Base-by-base conservation (phyloP, 2,888 invertebrate genomes). In the Nemotelus pantherinus region DNA sequence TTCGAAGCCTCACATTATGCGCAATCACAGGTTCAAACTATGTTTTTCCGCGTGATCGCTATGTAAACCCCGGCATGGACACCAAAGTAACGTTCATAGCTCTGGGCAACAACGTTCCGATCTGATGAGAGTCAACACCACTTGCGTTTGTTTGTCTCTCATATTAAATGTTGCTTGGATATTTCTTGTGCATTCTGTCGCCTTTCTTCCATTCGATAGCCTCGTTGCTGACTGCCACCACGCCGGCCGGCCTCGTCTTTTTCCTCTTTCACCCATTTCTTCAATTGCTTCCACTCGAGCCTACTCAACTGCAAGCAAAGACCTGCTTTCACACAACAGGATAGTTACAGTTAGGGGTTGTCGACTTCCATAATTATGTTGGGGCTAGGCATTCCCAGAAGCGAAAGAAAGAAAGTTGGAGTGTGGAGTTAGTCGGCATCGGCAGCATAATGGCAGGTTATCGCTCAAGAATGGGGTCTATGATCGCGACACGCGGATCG, bases 321-420 rank as follows among this genome's bases (percentile, higher is more conserved):
- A 57, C 1, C 71, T 71, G 72, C 72, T 58, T 72, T 72, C 72
- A 72, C 25, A 25, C 72, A 72, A 47, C 72, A 72, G 72, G 72
- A 72, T 72, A 67, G 67, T 64, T 76, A 76, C 76, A 76, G 76
- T 76, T 77, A 77, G 77, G 77, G 77, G 77, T 77, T 77, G 77
- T 77, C 77, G 77, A 77, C 77, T 71, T 77, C 57, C 77, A 63
- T 65, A 72, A 72, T 72, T 72, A 72, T 72, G 72, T 58, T 58
- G 57, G 72, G 72, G 72, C 57, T 72, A 57, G 72, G 72, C 58
- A 68, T 72, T 72, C 72, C 60, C 72, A 72, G 72, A 72, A 72
- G 63, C 43, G 63, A 63, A 25, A 25, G 58, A 58, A 71, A 72
- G 58, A 58, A 72, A 72, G 44, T 44, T 60, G 60, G 44, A 57